A percentile compares a stretch with the other conserved stretches of the same genome.
These are phyloP conservation scores for Cydia strobilella DNA, from an alignment of 1,140 invertebrate species.

Conservation along the genomic window DNA sequence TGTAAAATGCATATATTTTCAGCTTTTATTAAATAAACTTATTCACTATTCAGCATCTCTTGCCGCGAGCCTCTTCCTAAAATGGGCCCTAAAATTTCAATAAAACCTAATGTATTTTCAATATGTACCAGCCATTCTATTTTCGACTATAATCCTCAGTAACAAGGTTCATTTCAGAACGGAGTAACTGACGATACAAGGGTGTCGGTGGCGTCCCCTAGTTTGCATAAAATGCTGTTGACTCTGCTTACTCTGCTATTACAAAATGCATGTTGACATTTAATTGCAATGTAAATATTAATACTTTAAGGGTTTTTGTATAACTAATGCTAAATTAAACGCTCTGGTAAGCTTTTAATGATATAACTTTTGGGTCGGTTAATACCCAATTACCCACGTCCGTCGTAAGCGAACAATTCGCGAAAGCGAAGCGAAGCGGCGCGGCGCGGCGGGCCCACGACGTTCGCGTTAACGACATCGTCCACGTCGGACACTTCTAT, in stretches of 20 bases:
- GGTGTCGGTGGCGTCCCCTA: conserved; percentile 36
- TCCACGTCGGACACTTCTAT: no score
- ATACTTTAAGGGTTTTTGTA: conserved; percentile 34
- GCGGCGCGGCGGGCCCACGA: no score
- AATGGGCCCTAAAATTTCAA: conserved; percentile 55
- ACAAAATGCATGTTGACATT: conserved; percentile 50
- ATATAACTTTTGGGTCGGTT: not conserved
- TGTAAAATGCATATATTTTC: not conserved
- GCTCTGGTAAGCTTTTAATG: not conserved
- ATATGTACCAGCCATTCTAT: conserved; percentile 28
- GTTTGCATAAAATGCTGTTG: conserved; percentile 56
- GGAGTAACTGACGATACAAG: conserved; percentile 27
- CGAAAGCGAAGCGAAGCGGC: no score
- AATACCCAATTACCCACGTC: no score
- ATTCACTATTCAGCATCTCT: not conserved
- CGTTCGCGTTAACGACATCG: no score
- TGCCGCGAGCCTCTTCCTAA: conserved; percentile 40
- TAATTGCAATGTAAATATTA: conserved; percentile 51
- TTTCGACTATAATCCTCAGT: conserved; percentile 13
- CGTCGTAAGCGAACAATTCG: no score
- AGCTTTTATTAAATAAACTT: not conserved
- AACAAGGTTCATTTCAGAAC: conserved; percentile 36
- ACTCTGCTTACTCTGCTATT: conserved; percentile 52
- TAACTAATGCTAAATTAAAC: not conserved
- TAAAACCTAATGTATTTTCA: conserved; percentile 41